Percentiles rank a stretch among this genome's conserved stretches.
Conservation (phyloP, 2,888 invertebrate genomes). For the Ophioninae sp. region DNA sequence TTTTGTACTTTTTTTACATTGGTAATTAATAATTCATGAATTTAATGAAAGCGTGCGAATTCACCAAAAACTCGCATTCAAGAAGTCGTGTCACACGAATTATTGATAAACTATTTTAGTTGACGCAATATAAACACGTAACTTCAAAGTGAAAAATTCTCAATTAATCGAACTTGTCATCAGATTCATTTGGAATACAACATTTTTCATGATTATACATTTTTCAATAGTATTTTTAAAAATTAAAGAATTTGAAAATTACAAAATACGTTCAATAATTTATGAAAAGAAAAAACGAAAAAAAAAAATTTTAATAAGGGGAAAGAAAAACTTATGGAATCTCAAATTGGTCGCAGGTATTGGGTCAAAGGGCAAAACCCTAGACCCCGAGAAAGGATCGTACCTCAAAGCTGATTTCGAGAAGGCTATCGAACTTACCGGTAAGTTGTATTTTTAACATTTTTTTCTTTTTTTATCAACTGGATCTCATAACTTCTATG, state of each 20-base stretch:
- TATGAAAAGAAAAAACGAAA: background rate
- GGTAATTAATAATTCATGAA: too few species aligned
- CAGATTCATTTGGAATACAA: too few species aligned
- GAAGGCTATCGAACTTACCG: conserved; percentile 92
- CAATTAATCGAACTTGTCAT: too few species aligned
- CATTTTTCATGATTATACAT: background rate
- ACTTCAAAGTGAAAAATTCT: too few species aligned
- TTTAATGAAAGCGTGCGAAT: too few species aligned
- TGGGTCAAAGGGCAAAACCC: conserved; percentile 83
- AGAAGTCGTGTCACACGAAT: too few species aligned
- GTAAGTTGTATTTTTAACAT: conserved; percentile 79
- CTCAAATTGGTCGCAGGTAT: conserved; percentile 79
- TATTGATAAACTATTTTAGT: too few species aligned
- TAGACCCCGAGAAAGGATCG: conserved; percentile 86
- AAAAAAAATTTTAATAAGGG: background rate
- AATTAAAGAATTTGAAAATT: background rate
- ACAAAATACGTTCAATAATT: background rate
- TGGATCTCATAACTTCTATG: background rate
- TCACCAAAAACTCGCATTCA: too few species aligned
- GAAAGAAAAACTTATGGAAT: background rate
- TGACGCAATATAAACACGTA: too few species aligned
- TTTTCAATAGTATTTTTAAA: background rate
- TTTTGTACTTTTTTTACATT: too few species aligned
- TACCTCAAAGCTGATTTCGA: conserved; percentile 93
- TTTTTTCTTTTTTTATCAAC: background rate